phyloP scores from a whole-genome alignment of 2,888 invertebrate genomes.

The Caenorhabditis sp. region DNA sequence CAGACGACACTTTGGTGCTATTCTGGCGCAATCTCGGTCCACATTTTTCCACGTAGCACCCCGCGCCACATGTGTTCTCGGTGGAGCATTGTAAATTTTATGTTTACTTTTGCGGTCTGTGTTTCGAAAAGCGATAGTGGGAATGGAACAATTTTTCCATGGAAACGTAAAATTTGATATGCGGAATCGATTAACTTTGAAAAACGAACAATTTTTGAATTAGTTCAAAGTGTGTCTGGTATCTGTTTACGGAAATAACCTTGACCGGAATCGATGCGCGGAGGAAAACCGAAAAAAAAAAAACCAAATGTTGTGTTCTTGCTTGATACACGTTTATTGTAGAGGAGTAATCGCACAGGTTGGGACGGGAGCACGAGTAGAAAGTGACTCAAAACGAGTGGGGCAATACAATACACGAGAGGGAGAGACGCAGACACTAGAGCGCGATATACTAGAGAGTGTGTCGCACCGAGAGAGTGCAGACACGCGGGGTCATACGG shows the following conservation, averaged over 20 bases:
- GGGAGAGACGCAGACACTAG: too few species aligned
- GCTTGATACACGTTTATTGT: too few species aligned
- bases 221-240: not conserved
- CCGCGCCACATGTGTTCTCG: conserved; percentile 23
- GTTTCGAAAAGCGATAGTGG: conserved; percentile 4
- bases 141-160: not conserved
- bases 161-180: not conserved
- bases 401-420: too few species aligned
- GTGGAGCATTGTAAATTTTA: conserved; percentile 39
- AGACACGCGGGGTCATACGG: too few species aligned
- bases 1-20: not conserved
- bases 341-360: too few species aligned
- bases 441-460: too few species aligned
- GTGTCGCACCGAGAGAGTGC: too few species aligned
- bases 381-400: too few species aligned
- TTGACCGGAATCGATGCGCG: conserved; percentile 44
- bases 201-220: conserved; percentile 1
- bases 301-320: too few species aligned
- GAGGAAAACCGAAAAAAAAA: conserved; percentile 18
- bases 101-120: conserved; percentile 19
- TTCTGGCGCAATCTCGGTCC: not conserved
- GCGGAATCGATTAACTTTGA: not conserved
- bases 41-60: conserved; percentile 19
- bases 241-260: conserved; percentile 19
- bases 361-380: too few species aligned